phyloP scores from a whole-genome alignment of 2,888 invertebrate genomes.

The Plagodis pulveraria region DNA sequence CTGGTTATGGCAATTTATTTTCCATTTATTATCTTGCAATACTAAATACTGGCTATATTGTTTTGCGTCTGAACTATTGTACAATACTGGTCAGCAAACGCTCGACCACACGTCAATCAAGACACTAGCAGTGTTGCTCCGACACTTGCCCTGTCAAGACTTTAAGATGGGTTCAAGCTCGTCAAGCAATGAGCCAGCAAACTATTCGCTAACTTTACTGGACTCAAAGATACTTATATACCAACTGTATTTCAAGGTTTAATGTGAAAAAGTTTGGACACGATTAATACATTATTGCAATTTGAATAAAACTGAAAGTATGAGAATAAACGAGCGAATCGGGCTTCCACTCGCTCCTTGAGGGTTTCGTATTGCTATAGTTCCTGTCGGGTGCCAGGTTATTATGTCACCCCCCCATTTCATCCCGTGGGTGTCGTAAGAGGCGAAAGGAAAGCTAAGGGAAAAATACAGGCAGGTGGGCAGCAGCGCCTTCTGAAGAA shows the following conservation, averaged over 20 bases:
- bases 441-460: too few species aligned
- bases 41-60: conserved; percentile 39
- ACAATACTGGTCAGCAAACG: conserved; percentile 61
- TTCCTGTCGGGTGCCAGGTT: too few species aligned
- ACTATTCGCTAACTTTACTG: conserved; percentile 30
- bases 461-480: too few species aligned
- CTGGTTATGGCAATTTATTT: too few species aligned
- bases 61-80: conserved; percentile 26
- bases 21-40: not conserved
- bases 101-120: conserved; percentile 78
- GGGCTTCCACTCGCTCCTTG: too few species aligned
- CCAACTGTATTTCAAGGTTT: conserved; percentile 17
- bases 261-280: conserved; percentile 8
- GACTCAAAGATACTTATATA: conserved; percentile 20
- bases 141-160: conserved; percentile 38
- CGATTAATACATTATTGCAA: too few species aligned
- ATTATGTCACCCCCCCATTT: too few species aligned
- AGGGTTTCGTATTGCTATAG: too few species aligned
- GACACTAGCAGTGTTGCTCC: conserved; percentile 54
- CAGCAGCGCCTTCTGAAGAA: too few species aligned
- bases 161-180: conserved; percentile 35
- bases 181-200: conserved; percentile 23
- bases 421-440: too few species aligned
- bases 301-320: too few species aligned
- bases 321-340: too few species aligned